A percentile compares a stretch with the other conserved stretches of the same genome.
Conservation (phyloP, 92 coral and sea anemone genomes). For the Porites rus region DNA sequence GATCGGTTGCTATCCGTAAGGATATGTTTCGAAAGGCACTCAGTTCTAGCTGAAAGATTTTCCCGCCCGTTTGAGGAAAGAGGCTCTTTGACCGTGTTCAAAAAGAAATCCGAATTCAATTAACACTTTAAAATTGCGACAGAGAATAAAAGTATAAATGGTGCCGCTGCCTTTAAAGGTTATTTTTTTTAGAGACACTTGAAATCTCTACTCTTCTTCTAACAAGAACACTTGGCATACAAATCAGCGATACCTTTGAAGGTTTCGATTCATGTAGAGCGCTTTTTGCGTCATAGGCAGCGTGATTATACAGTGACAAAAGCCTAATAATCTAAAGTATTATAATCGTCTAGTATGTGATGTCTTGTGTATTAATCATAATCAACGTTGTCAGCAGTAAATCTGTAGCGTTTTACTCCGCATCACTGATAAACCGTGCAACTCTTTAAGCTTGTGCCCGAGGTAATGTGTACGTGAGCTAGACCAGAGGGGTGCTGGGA, state of each 20-base stretch:
- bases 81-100: slow-evolving; percentile 8
- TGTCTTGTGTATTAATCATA: slow-evolving; percentile 20
- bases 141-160: not conserved
- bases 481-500: not conserved
- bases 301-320: slow-evolving; percentile 14
- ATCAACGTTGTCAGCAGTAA: slow-evolving; percentile 29
- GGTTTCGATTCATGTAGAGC: not conserved
- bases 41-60: not conserved
- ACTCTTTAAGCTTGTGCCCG: not conserved
- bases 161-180: not conserved
- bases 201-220: not conserved
- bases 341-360: slow-evolving; percentile 31
- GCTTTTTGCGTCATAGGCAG: not conserved
- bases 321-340: slow-evolving; percentile 34
- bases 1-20: not conserved
- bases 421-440: slow-evolving; percentile 34
- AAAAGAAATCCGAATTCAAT: slow-evolving; percentile 27
- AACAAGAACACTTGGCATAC: not conserved
- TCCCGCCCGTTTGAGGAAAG: slow-evolving; percentile 4
- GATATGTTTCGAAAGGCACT: not conserved
- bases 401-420: slow-evolving; percentile 15
- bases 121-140: not conserved
- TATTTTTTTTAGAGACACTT: not conserved
- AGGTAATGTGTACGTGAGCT: not conserved
- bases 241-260: not conserved